These are phyloP conservation scores for Ochotona princeps DNA, from an alignment of 2,113 vertebrate species.

Conservation along the genomic window DNA sequence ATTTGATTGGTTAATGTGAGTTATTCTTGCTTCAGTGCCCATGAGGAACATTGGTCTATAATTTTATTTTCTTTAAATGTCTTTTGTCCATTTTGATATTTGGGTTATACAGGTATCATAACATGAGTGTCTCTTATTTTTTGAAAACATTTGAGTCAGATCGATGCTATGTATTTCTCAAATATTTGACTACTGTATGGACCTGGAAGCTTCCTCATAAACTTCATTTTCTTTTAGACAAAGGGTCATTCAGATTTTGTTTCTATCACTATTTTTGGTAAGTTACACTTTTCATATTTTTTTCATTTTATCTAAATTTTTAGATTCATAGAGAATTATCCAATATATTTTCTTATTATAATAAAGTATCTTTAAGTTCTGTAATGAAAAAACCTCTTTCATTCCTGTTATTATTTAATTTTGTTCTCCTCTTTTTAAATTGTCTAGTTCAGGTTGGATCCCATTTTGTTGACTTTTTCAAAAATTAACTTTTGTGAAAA, in stretches of 20 bases:
- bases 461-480: background rate
- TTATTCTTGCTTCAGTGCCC: background rate
- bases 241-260: background rate
- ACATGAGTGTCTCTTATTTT: slow-evolving; percentile 10
- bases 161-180: background rate
- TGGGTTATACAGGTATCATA: background rate
- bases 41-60: background rate
- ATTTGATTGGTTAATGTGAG: slow-evolving; percentile 28
- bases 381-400: background rate
- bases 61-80: background rate
- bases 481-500: background rate
- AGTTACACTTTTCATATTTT: background rate
- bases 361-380: background rate
- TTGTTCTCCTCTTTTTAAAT: slow-evolving; percentile 10
- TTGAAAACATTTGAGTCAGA: slow-evolving; percentile 18
- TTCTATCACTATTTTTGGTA: slow-evolving; percentile 35
- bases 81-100: slow-evolving; percentile 9
- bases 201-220: background rate
- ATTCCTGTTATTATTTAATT: slow-evolving; percentile 5
- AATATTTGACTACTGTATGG: slow-evolving; percentile 2
- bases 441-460: background rate
- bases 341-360: background rate
- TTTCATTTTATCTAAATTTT: background rate
- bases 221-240: background rate
- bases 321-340: background rate